Base-by-base conservation (phyloP, 2,113 vertebrate species). In the Crotalus tigris region DNA sequence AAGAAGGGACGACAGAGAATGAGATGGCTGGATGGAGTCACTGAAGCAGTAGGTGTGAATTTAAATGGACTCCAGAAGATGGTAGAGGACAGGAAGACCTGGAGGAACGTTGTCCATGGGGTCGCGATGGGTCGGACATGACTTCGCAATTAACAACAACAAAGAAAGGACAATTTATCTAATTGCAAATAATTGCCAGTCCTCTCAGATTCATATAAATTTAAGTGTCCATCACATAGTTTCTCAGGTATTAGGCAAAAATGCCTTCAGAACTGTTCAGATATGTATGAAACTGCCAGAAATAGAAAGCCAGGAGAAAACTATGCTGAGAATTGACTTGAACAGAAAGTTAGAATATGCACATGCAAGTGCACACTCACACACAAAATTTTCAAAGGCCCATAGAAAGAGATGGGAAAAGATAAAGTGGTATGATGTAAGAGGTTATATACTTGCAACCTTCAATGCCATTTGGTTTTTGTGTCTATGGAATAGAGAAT, bases 141-240 rank as follows among this genome's bases (percentile, higher is more conserved):
- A 39, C 39, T 39, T 39, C 39, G 39, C 39, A 39, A 39, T 39
- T 39, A 39, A 39, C 39, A 39, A 39, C 39, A 39, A 39, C 39
- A 39, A 94, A 75, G 53, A 94, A 93, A 90, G 93, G 92, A 92
- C 53, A 26, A 10, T 93, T 92, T 89, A 75, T 4, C 1, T 95
- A 91, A 33, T 5, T 93, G 51, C 39, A 88, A 94, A 90, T 75
- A 85, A 90, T 61, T 94, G 33, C 17, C 90, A 95, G 15, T 1
- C 53, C 15, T 33, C 8, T 58, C n/a, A 54, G 8, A 92, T 53
- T 54, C 9, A 9, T 92, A 87, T 11, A 88, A 21, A 85, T 0
- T 0, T 89, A 85, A 53, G 49, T 89, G 33, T 9, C 24, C 24
- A 81, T 85, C 90, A 89, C 15, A 39, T 13, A 51, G 12, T 58